Base-by-base conservation (phyloP, 2,797 vertebrate genomes). In the Sebastes minor region DNA sequence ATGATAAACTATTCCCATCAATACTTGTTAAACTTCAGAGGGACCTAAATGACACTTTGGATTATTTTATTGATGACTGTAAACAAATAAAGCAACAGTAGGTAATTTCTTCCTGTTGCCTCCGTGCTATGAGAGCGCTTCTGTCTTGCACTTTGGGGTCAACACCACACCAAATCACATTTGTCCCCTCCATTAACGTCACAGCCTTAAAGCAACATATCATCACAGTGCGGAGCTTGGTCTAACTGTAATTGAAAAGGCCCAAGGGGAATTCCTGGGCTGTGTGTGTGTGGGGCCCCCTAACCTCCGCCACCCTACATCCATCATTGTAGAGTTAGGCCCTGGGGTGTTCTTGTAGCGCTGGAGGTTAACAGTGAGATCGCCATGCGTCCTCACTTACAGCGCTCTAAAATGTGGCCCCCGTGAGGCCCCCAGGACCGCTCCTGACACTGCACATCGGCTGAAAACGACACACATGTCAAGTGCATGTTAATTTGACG, bases 211-310 rank as follows among this genome's bases (percentile, higher is more conserved):
- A 95, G 93, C 91, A 91, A 95, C 94, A 94, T 86, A 93, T 94
- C 94, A 93, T 91, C 87, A 86, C 88, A 85, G 87, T 81, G 87
- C 63, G 83, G 82, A 80, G 91, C 92, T 94, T 76, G 89, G 91
- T 89, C 91, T 88, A 93, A 92, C 92, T 91, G 94, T 96, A 96
- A 96, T 94, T 96, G 92, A 96, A 96, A 96, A 92, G 88, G 92
- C 94, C 94, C 92, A 85, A 84, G 93, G 95, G 95, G 91, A 93
- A 94, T 92, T 95, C 93, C 83, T 82, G 68, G 74, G 88, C 89
- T 59, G 56, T 90, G 82, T 79, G 87, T 64, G 55, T 28, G 56
- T 23, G 88, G 57, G 84, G 80, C 71, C 86, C 82, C 75, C 63
- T 84, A 77, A 83, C 69, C 85, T 81, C 82, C 79, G 22, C 88